Conservation (phyloP, 2,888 invertebrate species). For the Meteorus cinctellus region DNA sequence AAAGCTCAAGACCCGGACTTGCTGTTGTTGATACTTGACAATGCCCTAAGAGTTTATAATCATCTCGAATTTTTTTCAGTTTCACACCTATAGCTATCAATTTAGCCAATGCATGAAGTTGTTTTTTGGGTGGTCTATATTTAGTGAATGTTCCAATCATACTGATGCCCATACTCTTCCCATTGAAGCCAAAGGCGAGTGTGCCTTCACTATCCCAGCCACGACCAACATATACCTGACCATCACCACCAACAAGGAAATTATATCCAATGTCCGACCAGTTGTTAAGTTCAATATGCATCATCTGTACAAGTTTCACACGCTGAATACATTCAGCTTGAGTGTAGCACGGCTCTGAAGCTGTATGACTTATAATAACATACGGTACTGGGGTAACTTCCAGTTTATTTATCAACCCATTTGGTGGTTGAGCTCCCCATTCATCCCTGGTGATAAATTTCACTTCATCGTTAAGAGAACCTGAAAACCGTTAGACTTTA, state of each 20-base stretch:
- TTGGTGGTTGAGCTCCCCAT: constrained; percentile 81
- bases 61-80: constrained; percentile 76
- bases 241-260: constrained; percentile 87
- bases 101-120: constrained; percentile 77
- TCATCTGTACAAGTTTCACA: constrained; percentile 62
- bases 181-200: constrained; percentile 81
- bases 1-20: constrained; percentile 82
- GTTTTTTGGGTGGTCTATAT: constrained; percentile 60
- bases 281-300: constrained; percentile 79
- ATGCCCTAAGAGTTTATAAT: constrained; percentile 82
- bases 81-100: constrained; percentile 79
- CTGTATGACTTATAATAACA: constrained; percentile 68
- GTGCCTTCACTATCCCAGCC: constrained; percentile 85
- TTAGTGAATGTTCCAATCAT: constrained; percentile 83
- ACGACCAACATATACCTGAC: constrained; percentile 82
- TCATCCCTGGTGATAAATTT: constrained; percentile 77
- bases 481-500: constrained; percentile 38
- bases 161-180: constrained; percentile 80
- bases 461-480: constrained; percentile 68
- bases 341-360: constrained; percentile 65
- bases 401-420: constrained; percentile 48
- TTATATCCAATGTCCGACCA: constrained; percentile 86
- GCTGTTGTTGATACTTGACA: constrained; percentile 80
- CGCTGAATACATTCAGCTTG: constrained; percentile 59
- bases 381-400: constrained; percentile 61